Evolutionary conservation across 2,888 invertebrate species (phyloP).

Genomic region (Chrysolina americana): DNA sequence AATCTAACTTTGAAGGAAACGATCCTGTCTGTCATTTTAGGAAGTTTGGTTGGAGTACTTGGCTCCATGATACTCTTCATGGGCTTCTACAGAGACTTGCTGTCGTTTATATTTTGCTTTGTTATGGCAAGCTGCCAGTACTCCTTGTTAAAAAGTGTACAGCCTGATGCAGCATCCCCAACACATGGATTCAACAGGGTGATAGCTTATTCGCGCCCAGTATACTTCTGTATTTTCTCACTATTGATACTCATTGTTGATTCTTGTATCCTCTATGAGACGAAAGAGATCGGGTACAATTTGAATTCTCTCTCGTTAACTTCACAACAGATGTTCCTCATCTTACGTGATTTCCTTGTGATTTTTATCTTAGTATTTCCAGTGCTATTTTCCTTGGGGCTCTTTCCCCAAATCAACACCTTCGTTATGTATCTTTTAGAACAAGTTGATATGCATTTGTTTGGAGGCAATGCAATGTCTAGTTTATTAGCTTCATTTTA

Average conservation of each 20-base stretch:
- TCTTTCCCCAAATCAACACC: conserved; percentile 98
- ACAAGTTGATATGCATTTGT: conserved; percentile 92
- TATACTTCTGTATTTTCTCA: conserved; percentile 91
- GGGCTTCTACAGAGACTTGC: conserved; percentile 92
- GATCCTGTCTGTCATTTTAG: conserved; percentile 85
- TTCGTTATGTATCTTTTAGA: conserved; percentile 97
- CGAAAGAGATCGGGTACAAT: conserved; percentile 52
- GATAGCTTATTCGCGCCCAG: conserved; percentile 93
- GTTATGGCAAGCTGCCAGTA: conserved; percentile 99
- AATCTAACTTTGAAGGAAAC: conserved; percentile 89
- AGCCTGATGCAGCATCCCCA: conserved; percentile 98
- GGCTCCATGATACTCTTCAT: conserved; percentile 87
- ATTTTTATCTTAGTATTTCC: conserved; percentile 92
- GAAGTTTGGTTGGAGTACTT: conserved; percentile 87
- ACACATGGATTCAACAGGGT: conserved; percentile 98
- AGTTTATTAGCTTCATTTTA: conserved; percentile 88
- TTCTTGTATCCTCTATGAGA: conserved; percentile 67
- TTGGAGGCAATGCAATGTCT: conserved; percentile 91
- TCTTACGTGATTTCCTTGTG: conserved; percentile 82
- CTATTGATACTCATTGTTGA: conserved; percentile 66
- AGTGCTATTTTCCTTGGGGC: conserved; percentile 92
- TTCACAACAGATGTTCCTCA: conserved; percentile 76
- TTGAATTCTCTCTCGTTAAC: conserved; percentile 44
- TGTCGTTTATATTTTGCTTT: conserved; percentile 95
- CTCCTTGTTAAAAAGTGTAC: conserved; percentile 96